These are phyloP conservation scores for Belgica antarctica DNA, from an alignment of 2,888 invertebrate species.

Conservation along the genomic window DNA sequence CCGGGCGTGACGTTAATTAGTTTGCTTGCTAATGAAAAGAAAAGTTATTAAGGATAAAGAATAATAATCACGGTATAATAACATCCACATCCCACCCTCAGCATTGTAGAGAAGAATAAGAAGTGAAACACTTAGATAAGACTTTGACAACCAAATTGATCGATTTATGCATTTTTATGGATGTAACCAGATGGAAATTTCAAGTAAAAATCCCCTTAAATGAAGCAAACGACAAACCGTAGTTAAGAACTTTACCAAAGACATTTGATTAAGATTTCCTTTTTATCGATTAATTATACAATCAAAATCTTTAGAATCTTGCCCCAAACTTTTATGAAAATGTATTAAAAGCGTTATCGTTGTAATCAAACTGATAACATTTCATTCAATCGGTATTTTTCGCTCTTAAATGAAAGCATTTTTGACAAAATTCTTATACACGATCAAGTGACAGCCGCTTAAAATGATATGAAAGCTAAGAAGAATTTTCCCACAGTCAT, in stretches of 20 bases:
- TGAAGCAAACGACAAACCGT: neutral
- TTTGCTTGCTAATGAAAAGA: neutral
- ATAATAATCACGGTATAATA: neutral
- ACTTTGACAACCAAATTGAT: constrained; percentile 30
- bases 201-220: neutral
- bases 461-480: neutral
- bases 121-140: constrained; percentile 29
- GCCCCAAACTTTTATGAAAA: no score
- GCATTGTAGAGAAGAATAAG: neutral
- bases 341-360: constrained; percentile 9
- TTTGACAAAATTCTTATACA: neutral
- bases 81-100: neutral
- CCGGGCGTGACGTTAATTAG: no score
- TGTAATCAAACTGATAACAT: neutral
- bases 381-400: constrained; percentile 22
- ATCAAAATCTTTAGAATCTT: neutral
- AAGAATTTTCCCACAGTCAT: neutral
- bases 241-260: constrained; percentile 1
- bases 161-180: neutral
- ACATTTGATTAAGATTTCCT: neutral
- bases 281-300: neutral
- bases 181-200: neutral
- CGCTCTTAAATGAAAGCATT: constrained; percentile 11
- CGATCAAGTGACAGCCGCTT: neutral
- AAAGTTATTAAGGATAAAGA: neutral